A percentile compares a stretch with the other conserved stretches of the same genome.
These are phyloP conservation scores for Pygoscelis antarcticus DNA, from an alignment of 2,113 vertebrate genomes.

Conservation along the genomic window DNA sequence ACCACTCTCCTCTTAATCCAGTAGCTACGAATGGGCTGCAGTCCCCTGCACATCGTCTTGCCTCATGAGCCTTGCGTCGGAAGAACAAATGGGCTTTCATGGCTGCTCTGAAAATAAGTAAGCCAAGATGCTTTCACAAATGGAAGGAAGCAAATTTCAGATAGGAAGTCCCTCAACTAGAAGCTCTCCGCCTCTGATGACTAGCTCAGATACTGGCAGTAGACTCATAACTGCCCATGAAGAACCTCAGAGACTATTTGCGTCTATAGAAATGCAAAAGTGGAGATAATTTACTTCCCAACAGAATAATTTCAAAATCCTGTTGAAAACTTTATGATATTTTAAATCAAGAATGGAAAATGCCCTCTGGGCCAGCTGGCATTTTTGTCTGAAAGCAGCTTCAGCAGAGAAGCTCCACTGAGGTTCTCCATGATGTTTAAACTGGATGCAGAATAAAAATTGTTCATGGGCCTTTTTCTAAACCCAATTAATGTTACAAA, in stretches of 20 bases:
- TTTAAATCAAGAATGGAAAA: background rate
- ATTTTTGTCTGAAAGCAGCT: background rate
- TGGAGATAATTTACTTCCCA: background rate
- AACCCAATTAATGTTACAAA: background rate
- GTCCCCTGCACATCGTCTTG: background rate
- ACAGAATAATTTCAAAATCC: background rate
- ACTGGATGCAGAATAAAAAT: background rate
- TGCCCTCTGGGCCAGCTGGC: background rate
- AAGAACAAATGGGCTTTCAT: background rate
- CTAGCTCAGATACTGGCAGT: background rate
- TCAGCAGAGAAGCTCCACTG: background rate
- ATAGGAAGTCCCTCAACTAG: background rate
- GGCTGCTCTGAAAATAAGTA: background rate
- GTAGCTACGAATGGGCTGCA: background rate
- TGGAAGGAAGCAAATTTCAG: background rate
- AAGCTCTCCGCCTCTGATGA: background rate
- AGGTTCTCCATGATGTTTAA: background rate
- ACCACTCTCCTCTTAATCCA: background rate
- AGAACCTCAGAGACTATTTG: background rate
- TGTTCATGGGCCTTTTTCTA: background rate
- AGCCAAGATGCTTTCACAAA: background rate
- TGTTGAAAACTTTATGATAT: background rate
- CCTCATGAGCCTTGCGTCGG: accelerated
- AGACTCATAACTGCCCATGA: background rate
- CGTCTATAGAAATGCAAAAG: background rate